Conservation (phyloP, 2,888 invertebrate genomes). For the Alloplasta piceator region DNA sequence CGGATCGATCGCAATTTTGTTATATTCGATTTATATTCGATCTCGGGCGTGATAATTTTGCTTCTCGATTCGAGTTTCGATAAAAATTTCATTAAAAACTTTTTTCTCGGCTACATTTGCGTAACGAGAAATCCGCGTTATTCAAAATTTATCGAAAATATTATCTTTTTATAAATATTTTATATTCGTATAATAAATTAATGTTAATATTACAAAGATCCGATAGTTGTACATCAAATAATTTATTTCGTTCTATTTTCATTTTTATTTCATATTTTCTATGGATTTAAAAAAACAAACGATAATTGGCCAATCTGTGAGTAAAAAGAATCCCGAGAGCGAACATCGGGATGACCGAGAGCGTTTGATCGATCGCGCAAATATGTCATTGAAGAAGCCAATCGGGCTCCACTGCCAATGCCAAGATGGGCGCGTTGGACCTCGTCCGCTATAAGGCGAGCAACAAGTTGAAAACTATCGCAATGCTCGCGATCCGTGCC, state of each 20-base stretch:
- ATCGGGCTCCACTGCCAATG: slow-evolving; percentile 57
- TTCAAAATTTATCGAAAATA: too few species aligned
- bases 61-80: too few species aligned
- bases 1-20: too few species aligned
- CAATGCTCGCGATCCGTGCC: slow-evolving; percentile 50
- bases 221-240: not conserved
- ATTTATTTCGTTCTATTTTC: not conserved
- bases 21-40: too few species aligned
- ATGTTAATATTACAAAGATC: not conserved
- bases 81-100: too few species aligned
- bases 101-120: too few species aligned
- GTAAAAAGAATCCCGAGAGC: slow-evolving; percentile 15
- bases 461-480: slow-evolving; percentile 58
- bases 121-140: too few species aligned
- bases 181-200: too few species aligned
- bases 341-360: not conserved
- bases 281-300: too few species aligned
- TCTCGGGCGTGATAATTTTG: too few species aligned
- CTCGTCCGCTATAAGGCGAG: slow-evolving; percentile 37
- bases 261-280: not conserved
- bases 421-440: slow-evolving; percentile 52
- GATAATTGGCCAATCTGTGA: too few species aligned
- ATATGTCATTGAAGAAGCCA: slow-evolving; percentile 50
- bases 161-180: slow-evolving; percentile 11
- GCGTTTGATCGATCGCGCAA: slow-evolving; percentile 51